A percentile compares a stretch with the other conserved stretches of the same genome.
phyloP scores from a whole-genome alignment of 1,140 invertebrate genomes.

The Euschistus heros region DNA sequence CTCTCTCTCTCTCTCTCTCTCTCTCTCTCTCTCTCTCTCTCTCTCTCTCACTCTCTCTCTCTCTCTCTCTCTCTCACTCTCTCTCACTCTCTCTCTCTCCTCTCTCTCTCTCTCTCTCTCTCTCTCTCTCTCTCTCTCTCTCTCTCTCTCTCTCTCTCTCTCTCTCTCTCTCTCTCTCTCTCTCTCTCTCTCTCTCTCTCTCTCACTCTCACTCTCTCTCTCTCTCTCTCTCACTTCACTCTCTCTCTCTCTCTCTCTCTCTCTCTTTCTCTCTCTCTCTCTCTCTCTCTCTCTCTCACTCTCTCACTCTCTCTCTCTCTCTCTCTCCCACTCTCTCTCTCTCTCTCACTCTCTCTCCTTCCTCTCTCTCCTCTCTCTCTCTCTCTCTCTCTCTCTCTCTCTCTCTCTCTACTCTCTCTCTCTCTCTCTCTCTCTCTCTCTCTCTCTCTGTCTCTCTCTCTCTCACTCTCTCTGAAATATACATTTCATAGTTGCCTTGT shows the following conservation, averaged over 20 bases:
- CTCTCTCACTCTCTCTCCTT: too few species aligned
- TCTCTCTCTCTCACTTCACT: slow-evolving; percentile 1
- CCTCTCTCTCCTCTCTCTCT: neutral
- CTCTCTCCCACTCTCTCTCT: too few species aligned
- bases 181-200: neutral
- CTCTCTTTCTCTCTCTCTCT: neutral
- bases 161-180: neutral
- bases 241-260: neutral
- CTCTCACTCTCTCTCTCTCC: neutral
- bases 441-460: too few species aligned
- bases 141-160: neutral
- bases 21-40: neutral
- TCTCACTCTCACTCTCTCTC: neutral
- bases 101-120: neutral
- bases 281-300: too few species aligned
- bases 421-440: too few species aligned
- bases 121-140: neutral
- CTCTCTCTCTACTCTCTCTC: too few species aligned
- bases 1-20: neutral
- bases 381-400: neutral
- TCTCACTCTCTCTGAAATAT: too few species aligned
- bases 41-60: neutral
- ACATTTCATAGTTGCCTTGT: too few species aligned
- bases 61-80: neutral
- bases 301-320: too few species aligned